These are phyloP conservation scores for Cantharis rufa DNA, from an alignment of 2,888 invertebrate genomes.

Conservation along the genomic window DNA sequence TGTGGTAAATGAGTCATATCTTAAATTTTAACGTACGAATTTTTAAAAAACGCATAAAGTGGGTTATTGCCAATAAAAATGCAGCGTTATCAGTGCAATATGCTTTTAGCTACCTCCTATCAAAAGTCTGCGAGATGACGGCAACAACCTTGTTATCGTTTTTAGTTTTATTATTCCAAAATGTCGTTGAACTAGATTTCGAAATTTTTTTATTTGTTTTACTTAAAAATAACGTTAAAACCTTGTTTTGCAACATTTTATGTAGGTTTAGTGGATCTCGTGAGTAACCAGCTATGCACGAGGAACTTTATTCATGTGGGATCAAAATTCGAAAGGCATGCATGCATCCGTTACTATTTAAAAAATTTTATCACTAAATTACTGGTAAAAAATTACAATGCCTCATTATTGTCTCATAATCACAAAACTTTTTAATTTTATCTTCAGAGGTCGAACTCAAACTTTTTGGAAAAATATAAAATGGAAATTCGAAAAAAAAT, in stretches of 20 bases:
- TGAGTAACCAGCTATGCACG: not conserved
- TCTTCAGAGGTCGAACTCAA: not conserved
- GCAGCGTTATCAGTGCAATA: conserved; percentile 29
- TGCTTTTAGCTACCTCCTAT: conserved; percentile 34
- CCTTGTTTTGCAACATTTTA: not conserved
- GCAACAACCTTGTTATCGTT: conserved; percentile 38
- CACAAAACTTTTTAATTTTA: not conserved
- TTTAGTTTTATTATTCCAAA: conserved; percentile 34
- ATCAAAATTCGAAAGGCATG: not conserved
- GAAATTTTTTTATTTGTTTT: conserved; percentile 18
- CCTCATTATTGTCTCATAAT: not conserved
- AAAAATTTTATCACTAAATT: not conserved
- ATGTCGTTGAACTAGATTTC: conserved; percentile 39
- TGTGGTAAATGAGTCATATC: not conserved
- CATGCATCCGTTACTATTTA: not conserved
- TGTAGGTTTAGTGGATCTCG: not conserved
- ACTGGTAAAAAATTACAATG: not conserved
- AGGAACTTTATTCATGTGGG: not conserved
- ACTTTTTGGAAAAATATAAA: not conserved
- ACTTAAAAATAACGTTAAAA: not conserved
- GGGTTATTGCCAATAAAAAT: conserved; percentile 30
- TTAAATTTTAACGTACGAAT: not conserved
- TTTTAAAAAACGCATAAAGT: not conserved
- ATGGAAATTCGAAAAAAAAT: too few species aligned
- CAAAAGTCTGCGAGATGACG: conserved; percentile 34